A percentile compares a stretch with the other conserved stretches of the same genome.
Conservation (phyloP, 2,113 vertebrate species). For the Pao palembangensis region DNA sequence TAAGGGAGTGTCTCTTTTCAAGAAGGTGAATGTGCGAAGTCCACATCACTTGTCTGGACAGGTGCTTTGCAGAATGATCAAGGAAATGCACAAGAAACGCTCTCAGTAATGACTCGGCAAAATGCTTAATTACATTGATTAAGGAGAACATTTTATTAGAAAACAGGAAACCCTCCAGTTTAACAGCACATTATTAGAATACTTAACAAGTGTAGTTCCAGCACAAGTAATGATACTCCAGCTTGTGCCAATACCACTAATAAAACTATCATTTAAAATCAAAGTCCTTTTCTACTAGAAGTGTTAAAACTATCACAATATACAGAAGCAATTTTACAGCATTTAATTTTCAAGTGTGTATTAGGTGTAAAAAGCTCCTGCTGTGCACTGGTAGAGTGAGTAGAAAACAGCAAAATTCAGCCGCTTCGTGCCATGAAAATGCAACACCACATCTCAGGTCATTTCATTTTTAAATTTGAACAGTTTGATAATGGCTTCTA, state of each 20-base stretch:
- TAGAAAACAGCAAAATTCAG: background rate
- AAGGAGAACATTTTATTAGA: conserved; percentile 40
- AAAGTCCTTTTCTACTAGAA: no score
- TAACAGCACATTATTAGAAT: conserved; percentile 1
- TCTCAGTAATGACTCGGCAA: background rate
- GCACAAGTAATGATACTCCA: background rate
- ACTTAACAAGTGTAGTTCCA: background rate
- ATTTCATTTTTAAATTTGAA: no score
- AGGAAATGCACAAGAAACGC: background rate
- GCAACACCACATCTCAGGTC: background rate
- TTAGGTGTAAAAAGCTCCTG: conserved; percentile 6
- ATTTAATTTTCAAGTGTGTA: conserved; percentile 3
- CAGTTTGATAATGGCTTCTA: background rate
- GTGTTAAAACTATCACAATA: background rate
- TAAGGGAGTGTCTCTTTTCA: conserved; percentile 7
- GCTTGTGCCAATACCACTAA: conserved; percentile 15
- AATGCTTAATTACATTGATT: background rate
- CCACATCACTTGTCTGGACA: conserved; percentile 2
- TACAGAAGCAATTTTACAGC: conserved; percentile 9
- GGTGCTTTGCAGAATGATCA: background rate
- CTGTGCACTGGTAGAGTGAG: background rate
- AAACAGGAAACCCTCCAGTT: conserved; percentile 28
- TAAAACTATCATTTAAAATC: background rate
- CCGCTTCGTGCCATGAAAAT: background rate
- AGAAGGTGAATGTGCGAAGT: conserved; percentile 21